These are phyloP conservation scores for Collichthys lucidus DNA, from an alignment of 2,113 vertebrate species.

Conservation along the genomic window DNA sequence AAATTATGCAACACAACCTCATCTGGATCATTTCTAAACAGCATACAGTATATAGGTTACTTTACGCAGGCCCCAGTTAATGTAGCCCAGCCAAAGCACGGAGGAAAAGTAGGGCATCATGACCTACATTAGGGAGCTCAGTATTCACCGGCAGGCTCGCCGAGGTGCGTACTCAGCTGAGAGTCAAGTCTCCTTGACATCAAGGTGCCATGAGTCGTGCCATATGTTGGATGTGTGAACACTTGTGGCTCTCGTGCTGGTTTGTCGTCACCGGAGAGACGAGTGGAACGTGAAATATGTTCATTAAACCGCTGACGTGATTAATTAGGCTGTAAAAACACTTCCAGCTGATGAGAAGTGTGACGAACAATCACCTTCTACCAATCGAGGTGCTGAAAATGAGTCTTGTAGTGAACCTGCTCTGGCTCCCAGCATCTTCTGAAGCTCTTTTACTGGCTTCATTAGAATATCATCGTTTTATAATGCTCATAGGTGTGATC, in stretches of 20 bases:
- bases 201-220: not conserved
- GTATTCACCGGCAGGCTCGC: constrained; percentile 42
- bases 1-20: constrained; percentile 60
- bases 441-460: no score
- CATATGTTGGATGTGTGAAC: constrained; percentile 7
- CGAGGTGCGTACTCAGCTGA: constrained; percentile 22
- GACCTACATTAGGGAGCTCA: constrained; percentile 70
- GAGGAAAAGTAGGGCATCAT: constrained; percentile 70
- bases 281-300: not conserved
- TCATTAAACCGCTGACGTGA: constrained; percentile 2
- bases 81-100: constrained; percentile 53
- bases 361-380: no score
- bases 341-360: no score
- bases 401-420: no score
- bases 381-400: no score
- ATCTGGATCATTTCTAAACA: constrained; percentile 60
- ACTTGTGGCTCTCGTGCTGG: not conserved
- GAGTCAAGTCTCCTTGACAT: constrained; percentile 35
- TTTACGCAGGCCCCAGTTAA: constrained; percentile 49
- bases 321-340: not conserved
- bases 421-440: no score
- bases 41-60: constrained; percentile 69
- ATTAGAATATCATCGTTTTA: no score
- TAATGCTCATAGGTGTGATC: no score
- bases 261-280: constrained; percentile 4